These are phyloP conservation scores for Imbricaverruca yamaguchii DNA, from an alignment of 2,888 invertebrate genomes.

Conservation along the genomic window DNA sequence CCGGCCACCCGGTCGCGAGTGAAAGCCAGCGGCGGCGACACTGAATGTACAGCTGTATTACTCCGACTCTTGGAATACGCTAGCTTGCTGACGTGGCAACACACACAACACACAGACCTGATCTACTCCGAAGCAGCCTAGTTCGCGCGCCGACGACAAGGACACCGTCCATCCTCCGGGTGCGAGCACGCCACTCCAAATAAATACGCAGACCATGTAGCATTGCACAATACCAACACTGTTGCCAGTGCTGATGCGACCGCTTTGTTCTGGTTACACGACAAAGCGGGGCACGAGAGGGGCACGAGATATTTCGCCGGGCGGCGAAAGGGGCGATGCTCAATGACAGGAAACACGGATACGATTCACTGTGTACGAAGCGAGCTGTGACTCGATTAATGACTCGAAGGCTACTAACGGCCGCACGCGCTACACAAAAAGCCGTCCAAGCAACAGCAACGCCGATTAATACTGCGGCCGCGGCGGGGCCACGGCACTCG, in stretches of 20 bases:
- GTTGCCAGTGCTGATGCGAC: too few species aligned
- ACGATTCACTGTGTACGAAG: neutral
- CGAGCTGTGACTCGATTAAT: neutral
- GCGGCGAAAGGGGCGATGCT: neutral
- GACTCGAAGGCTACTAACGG: neutral
- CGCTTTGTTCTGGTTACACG: too few species aligned
- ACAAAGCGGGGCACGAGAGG: too few species aligned
- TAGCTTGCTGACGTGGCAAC: neutral
- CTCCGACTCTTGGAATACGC: neutral
- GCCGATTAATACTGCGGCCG: neutral
- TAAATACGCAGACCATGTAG: neutral
- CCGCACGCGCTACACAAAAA: neutral
- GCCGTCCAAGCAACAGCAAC: neutral
- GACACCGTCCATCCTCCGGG: neutral
- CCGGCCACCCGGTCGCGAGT: neutral
- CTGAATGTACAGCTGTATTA: conserved; percentile 10
- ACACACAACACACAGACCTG: neutral
- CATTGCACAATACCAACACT: conserved; percentile 11
- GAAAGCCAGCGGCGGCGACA: neutral
- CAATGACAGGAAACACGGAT: neutral
- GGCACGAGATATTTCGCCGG: too few species aligned
- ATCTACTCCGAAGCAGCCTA: neutral
- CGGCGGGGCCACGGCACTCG: too few species aligned
- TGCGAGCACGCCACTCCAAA: neutral
- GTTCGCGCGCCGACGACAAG: neutral